phyloP scores from a whole-genome alignment of 1,140 invertebrate species.

The Drosophila saltans region DNA sequence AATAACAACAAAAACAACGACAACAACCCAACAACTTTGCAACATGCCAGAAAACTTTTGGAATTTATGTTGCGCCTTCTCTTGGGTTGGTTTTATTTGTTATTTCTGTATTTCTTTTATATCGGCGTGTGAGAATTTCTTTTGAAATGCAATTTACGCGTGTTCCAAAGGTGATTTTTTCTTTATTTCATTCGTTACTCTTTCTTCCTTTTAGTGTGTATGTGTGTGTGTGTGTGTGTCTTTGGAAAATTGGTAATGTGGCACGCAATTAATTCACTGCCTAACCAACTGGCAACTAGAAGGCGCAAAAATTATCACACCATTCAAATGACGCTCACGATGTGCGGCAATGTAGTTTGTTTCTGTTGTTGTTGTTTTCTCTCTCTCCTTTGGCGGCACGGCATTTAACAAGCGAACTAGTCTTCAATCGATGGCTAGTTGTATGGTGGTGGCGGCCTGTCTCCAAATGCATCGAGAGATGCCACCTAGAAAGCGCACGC shows the following conservation, averaged over 20 bases:
- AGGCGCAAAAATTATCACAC: constrained; percentile 78
- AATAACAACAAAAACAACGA: background rate
- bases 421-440: constrained; percentile 16
- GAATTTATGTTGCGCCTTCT: constrained; percentile 61
- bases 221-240: constrained; percentile 25
- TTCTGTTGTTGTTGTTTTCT: constrained; percentile 33
- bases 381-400: constrained; percentile 67
- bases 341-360: constrained; percentile 30
- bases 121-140: constrained; percentile 76
- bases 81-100: constrained; percentile 30
- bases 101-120: constrained; percentile 28
- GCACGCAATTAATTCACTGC: constrained; percentile 79
- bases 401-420: constrained; percentile 70
- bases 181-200: constrained; percentile 44
- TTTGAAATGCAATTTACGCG: constrained; percentile 20
- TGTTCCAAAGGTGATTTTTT: background rate
- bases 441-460: constrained; percentile 27
- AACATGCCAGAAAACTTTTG: constrained; percentile 78
- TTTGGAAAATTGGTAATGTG: constrained; percentile 72
- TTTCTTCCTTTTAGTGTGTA: background rate
- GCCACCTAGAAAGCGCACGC: constrained; percentile 78
- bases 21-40: constrained; percentile 74
- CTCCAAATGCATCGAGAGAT: constrained; percentile 43
- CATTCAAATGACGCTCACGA: constrained; percentile 80
- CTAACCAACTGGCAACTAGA: constrained; percentile 50